These are phyloP conservation scores for Palythoa heliodiscus DNA, from an alignment of 92 coral and sea anemone genomes.

Conservation along the genomic window DNA sequence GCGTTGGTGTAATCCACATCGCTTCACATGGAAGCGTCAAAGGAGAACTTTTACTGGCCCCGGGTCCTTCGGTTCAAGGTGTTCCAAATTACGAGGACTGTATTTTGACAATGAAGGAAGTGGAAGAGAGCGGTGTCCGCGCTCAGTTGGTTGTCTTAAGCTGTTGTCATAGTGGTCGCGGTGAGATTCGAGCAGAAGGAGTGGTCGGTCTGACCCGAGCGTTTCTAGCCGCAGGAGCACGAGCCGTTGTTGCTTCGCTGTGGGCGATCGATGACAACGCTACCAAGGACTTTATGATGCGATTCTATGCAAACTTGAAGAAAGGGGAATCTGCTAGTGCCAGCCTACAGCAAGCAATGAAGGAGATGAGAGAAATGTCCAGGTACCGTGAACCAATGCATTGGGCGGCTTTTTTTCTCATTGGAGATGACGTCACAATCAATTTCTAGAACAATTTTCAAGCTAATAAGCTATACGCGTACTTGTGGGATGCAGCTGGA, in stretches of 20 bases:
- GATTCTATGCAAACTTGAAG: neutral
- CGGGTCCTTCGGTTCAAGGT: neutral
- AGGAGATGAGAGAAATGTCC: neutral
- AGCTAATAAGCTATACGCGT: no score
- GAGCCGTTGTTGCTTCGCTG: neutral
- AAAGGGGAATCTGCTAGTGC: neutral
- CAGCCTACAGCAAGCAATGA: neutral
- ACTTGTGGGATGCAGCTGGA: no score
- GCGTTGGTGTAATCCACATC: neutral
- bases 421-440: neutral
- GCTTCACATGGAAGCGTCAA: neutral
- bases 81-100: neutral
- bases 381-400: neutral
- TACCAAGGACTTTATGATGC: neutral
- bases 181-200: neutral
- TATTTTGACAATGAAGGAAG: neutral
- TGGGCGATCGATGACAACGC: neutral
- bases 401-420: neutral
- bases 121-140: neutral
- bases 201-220: neutral
- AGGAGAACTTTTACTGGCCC: neutral
- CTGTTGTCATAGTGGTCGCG: constrained; percentile 2
- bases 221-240: neutral
- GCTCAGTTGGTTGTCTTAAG: neutral
- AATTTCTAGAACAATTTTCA: no score